Evolutionary conservation across 1,140 invertebrate species (phyloP), one percentile per base, ranked within the genome.

Genomic region (Sarcophaga peregrina): DNA sequence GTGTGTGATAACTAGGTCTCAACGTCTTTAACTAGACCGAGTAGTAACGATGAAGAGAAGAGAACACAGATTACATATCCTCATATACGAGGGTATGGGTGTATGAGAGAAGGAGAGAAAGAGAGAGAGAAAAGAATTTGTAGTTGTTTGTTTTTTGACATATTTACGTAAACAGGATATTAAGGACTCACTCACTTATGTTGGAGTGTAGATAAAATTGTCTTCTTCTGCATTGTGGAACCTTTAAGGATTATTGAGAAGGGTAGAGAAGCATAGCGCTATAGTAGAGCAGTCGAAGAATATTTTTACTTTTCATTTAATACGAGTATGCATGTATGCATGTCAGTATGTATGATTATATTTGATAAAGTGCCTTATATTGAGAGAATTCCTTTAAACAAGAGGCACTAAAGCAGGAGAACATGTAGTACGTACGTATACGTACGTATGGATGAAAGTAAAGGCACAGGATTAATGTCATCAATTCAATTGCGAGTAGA

Each of bases 111-210:
- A 72, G 58, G 15, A 62, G 52, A 54, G 58, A 17, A 15, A 62
- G 9, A 10, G 20, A 62, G 15, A 10, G 52, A 54, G 15, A 25
- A 25, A 9, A 78, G 75, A 78, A 78, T 78, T 52, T 78, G 75
- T 78, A 78, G 75, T 78, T 78, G 75, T 78, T 78, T 78, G 75
- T 78, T 78, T 78, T 78, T 78, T 8, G 75, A 78, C 75, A 78
- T 78, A 78, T 78, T 78, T 78, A 78, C 50, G 75, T 78, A 78
- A 78, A 78, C 75, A 78, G 47, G 75, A 78, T 78, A 78, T 78
- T 78, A 78, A 50, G 75, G 48, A 68, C 17, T 68, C 62, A 37
- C 25, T 37, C 25, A 37, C 25, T 68, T 20, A 20, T 68, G 62
- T 20, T 7, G 8, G 13, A 52, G n/a, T 20, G 62, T 68, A 68